These are phyloP conservation scores for Tenualosa thibaudeaui DNA, from an alignment of 2,797 vertebrate species.

Conservation along the genomic window DNA sequence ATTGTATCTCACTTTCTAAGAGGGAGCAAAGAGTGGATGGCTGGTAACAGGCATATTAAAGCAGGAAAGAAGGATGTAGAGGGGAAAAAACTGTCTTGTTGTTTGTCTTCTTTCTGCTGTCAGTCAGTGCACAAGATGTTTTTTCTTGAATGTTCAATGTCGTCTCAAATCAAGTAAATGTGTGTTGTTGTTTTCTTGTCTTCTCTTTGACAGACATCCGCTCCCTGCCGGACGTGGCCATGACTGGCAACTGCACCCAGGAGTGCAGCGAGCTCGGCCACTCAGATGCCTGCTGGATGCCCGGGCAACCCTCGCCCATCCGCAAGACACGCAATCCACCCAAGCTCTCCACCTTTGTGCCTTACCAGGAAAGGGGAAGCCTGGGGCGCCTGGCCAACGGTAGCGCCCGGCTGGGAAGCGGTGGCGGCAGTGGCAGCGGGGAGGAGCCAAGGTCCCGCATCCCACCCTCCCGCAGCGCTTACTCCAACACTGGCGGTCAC, in stretches of 20 bases:
- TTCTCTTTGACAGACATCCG: conserved; percentile 84
- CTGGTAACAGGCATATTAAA: background rate
- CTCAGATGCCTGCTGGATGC: conserved; percentile 99
- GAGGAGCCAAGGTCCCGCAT: conserved; percentile 91
- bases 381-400: conserved; percentile 95
- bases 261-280: conserved; percentile 98
- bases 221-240: conserved; percentile 96
- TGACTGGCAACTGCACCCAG: conserved; percentile 97
- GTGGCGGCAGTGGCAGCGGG: conserved; percentile 65
- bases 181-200: background rate
- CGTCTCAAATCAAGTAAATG: background rate
- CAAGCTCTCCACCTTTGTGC: conserved; percentile 99
- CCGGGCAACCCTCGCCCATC: conserved; percentile 93
- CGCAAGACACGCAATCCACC: conserved; percentile 91
- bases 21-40: background rate
- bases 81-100: background rate
- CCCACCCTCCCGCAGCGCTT: conserved; percentile 99
- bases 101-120: background rate
- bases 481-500: conserved; percentile 90
- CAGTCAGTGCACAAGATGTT: background rate
- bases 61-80: background rate
- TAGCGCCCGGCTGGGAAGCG: conserved; percentile 83
- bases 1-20: background rate
- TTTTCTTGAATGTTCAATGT: background rate
- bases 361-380: conserved; percentile 99